These are phyloP conservation scores for Rapana venosa DNA, from an alignment of 2,888 invertebrate species.

Conservation along the genomic window DNA sequence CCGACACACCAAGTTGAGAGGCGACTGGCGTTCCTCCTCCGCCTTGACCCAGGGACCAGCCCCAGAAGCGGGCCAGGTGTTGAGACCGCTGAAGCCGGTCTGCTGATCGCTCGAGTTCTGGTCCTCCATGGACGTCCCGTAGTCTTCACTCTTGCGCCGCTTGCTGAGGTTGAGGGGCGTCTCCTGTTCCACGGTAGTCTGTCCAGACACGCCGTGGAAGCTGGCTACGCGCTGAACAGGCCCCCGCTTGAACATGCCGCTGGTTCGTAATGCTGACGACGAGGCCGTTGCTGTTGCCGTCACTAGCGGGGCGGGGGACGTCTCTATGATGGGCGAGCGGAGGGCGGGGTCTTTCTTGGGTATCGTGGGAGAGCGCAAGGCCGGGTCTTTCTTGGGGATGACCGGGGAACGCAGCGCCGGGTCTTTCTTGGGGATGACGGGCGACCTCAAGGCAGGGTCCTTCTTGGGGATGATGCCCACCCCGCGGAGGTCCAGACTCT, in stretches of 20 bases:
- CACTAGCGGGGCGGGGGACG: background rate
- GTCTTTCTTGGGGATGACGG: slow-evolving; percentile 19
- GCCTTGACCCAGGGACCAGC: slow-evolving; percentile 30
- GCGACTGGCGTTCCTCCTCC: slow-evolving; percentile 27
- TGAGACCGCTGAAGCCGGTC: slow-evolving; percentile 7
- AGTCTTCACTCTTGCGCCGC: slow-evolving; percentile 42
- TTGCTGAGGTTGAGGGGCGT: slow-evolving; percentile 44
- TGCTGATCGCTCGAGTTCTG: background rate
- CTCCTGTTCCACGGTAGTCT: slow-evolving; percentile 4
- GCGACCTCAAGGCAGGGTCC: slow-evolving; percentile 20
- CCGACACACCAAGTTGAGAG: slow-evolving; percentile 42
- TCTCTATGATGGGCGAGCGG: slow-evolving; percentile 18
- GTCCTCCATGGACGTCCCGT: background rate
- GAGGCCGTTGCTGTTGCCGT: background rate
- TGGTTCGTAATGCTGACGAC: background rate
- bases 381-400: slow-evolving; percentile 27
- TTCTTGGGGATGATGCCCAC: slow-evolving; percentile 34
- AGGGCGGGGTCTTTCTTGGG: slow-evolving; percentile 24
- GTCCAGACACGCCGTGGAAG: slow-evolving; percentile 35
- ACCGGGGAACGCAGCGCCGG: slow-evolving; percentile 17
- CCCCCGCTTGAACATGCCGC: slow-evolving; percentile 32
- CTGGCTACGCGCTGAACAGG: slow-evolving; percentile 45
- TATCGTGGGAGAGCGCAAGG: background rate
- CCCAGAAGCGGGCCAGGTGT: slow-evolving; percentile 26
- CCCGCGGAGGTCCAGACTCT: slow-evolving; percentile 10